These are phyloP conservation scores for Gymnogyps californianus DNA, from an alignment of 2,113 vertebrate genomes.

Conservation along the genomic window DNA sequence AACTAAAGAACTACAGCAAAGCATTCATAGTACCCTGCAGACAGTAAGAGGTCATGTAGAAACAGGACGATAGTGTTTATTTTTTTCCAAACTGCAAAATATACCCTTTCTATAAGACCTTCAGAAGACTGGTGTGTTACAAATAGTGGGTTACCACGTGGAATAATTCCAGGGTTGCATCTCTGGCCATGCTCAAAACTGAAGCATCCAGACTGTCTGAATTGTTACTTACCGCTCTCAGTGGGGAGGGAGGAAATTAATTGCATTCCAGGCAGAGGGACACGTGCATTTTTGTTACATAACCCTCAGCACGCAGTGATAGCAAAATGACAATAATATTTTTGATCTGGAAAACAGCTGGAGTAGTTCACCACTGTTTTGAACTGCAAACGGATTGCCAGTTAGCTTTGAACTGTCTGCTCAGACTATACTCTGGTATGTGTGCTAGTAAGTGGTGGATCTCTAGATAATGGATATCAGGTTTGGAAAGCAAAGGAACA, in stretches of 20 bases:
- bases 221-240: slow-evolving; percentile 2
- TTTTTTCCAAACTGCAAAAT: not conserved
- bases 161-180: not conserved
- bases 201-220: slow-evolving; percentile 37
- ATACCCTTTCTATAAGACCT: not conserved
- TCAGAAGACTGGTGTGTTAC: not conserved
- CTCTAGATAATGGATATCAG: not conserved
- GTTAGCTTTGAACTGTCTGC: slow-evolving; percentile 6
- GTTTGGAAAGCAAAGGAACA: not conserved
- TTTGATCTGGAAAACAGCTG: slow-evolving; percentile 61
- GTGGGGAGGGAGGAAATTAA: slow-evolving; percentile 57
- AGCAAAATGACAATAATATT: slow-evolving; percentile 45
- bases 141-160: not conserved
- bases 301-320: slow-evolving; percentile 21
- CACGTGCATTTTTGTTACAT: slow-evolving; percentile 48
- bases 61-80: slow-evolving; percentile 1
- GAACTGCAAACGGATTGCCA: slow-evolving; percentile 19
- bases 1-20: not conserved
- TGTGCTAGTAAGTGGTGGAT: not conserved
- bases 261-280: slow-evolving; percentile 49
- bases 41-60: not conserved
- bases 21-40: not conserved
- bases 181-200: not conserved
- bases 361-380: slow-evolving; percentile 1
- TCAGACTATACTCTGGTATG: not conserved